A percentile compares a stretch with the other conserved stretches of the same genome.
phyloP scores from a whole-genome alignment of 2,888 invertebrate genomes.

The Coecobrya sp. region DNA sequence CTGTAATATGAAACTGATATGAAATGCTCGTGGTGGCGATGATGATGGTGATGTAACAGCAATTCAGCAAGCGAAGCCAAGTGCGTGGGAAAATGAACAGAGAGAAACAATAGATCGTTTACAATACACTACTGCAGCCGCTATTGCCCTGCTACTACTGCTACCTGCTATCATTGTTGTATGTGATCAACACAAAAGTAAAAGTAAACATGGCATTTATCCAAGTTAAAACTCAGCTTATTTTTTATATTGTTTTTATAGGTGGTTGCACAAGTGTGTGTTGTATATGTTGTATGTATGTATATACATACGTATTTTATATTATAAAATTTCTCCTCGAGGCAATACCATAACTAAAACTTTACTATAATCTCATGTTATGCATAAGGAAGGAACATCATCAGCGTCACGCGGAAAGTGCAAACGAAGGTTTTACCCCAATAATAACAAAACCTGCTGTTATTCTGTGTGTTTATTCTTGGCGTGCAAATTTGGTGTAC shows the following conservation, averaged over 20 bases:
- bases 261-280: too few species aligned
- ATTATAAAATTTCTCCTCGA: too few species aligned
- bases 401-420: too few species aligned
- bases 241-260: not conserved
- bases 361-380: too few species aligned
- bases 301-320: too few species aligned
- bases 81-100: constrained; percentile 20
- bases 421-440: not conserved
- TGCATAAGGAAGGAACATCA: not conserved
- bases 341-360: too few species aligned
- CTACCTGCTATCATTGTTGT: not conserved
- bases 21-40: not conserved
- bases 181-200: not conserved
- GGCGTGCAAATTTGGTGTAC: too few species aligned
- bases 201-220: not conserved
- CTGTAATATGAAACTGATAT: not conserved
- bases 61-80: not conserved
- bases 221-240: not conserved
- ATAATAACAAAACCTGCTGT: not conserved
- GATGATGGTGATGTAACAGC: not conserved
- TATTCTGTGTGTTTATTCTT: not conserved
- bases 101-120: not conserved
- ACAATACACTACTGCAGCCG: not conserved
- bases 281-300: too few species aligned
- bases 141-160: too few species aligned